Evolutionary conservation across 2,113 vertebrate genomes (phyloP).

Genomic region (Phoenicopterus ruber): DNA sequence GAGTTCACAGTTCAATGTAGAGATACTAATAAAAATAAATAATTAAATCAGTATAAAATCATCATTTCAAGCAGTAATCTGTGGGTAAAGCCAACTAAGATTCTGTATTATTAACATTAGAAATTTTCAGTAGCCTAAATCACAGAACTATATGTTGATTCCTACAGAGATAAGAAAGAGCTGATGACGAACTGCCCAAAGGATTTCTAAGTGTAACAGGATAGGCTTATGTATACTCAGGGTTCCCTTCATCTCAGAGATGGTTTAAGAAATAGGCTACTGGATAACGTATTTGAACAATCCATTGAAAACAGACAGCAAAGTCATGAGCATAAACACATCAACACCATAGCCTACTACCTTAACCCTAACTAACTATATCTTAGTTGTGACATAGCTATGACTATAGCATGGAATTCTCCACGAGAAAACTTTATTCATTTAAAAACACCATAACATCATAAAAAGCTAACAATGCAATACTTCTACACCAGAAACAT

Average conservation of each 20-base stretch:
- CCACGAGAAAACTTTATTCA: background rate
- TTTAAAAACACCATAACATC: background rate
- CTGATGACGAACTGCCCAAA: accelerated
- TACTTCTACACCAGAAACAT: background rate
- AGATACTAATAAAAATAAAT: background rate
- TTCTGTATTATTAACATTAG: background rate
- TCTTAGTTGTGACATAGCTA: background rate
- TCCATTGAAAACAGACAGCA: background rate
- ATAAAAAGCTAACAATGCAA: background rate
- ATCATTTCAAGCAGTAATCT: background rate
- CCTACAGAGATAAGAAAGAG: background rate
- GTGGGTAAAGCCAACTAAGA: background rate
- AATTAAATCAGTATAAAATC: background rate
- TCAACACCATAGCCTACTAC: background rate
- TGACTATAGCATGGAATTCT: background rate
- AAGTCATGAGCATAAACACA: background rate
- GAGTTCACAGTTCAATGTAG: background rate
- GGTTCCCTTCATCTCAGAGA: background rate
- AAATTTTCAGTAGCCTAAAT: background rate
- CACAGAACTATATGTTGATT: background rate
- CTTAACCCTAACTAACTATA: background rate
- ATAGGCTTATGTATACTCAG: background rate
- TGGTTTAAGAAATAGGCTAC: background rate
- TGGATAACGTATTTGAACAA: background rate
- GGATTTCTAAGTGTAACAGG: background rate